Conservation (phyloP, 2,888 invertebrate species). For the Eucera pruinosa region DNA sequence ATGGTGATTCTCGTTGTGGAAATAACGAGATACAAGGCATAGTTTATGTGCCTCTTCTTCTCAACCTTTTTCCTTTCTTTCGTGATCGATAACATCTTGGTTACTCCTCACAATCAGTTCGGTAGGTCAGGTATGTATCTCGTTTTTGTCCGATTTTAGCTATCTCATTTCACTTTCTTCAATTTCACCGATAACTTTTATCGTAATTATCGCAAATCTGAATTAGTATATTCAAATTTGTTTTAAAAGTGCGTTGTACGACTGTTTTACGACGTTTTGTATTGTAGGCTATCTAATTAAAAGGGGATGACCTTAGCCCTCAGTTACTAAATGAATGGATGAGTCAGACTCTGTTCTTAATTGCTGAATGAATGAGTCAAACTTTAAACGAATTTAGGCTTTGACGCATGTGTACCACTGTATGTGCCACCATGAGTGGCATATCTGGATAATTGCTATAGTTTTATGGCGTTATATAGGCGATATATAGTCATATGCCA, state of each 20-base stretch:
- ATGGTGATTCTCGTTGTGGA: no score
- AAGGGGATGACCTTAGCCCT: slow-evolving; percentile 3
- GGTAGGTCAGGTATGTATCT: slow-evolving; percentile 68
- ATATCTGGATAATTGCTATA: not conserved
- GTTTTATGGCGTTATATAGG: no score
- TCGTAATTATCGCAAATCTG: not conserved
- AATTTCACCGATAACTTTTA: slow-evolving; percentile 18
- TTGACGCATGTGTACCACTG: not conserved
- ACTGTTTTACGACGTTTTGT: not conserved
- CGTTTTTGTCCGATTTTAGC: not conserved
- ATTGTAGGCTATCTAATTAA: not conserved
- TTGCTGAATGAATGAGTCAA: slow-evolving; percentile 18
- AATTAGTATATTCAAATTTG: no score
- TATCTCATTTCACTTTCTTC: slow-evolving; percentile 9
- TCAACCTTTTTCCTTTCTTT: slow-evolving; percentile 38
- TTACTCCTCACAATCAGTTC: slow-evolving; percentile 48
- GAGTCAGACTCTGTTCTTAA: slow-evolving; percentile 5
- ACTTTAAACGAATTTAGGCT: slow-evolving; percentile 6
- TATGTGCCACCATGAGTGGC: not conserved
- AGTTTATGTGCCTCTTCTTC: slow-evolving; percentile 19
- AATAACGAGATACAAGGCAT: not conserved
- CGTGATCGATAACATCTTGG: slow-evolving; percentile 23
- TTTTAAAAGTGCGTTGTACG: not conserved
- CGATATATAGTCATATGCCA: no score
- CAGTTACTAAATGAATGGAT: slow-evolving; percentile 6